phyloP scores from a whole-genome alignment of 2,888 invertebrate genomes.

The Rhorus exstirpatorius region DNA sequence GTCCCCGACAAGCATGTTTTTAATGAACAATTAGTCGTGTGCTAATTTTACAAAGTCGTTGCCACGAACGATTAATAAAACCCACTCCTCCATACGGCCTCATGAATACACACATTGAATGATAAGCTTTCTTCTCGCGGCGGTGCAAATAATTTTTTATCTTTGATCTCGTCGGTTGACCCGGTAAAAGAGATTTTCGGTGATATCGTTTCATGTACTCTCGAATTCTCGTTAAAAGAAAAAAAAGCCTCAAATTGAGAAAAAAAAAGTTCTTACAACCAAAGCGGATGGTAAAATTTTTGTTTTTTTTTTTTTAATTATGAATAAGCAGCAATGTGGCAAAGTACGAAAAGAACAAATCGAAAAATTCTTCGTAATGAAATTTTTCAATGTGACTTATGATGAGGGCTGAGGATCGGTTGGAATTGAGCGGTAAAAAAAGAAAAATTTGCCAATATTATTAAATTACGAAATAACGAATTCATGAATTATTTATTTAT shows the following conservation, averaged over 20 bases:
- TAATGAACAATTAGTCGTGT: conserved; percentile 65
- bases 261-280: too few relatives aligned
- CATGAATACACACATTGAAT: background rate
- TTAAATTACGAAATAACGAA: too few relatives aligned
- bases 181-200: conserved; percentile 46
- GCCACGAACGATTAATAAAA: conserved; percentile 42
- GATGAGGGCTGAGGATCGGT: too few relatives aligned
- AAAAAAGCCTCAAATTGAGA: background rate
- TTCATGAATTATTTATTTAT: conserved; percentile 6
- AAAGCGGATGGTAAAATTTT: too few relatives aligned
- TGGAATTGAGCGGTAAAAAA: too few relatives aligned
- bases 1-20: conserved; percentile 2
- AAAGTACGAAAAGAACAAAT: too few relatives aligned
- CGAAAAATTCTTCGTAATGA: too few relatives aligned
- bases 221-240: background rate
- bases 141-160: conserved; percentile 28
- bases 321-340: too few relatives aligned
- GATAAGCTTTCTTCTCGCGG: conserved; percentile 10
- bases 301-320: too few relatives aligned
- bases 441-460: too few relatives aligned
- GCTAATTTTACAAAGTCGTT: conserved; percentile 61
- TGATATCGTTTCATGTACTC: background rate
- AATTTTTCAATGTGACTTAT: too few relatives aligned
- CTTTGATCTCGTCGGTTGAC: conserved; percentile 28
- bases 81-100: background rate